Percentiles rank a stretch among this genome's conserved stretches.
phyloP scores from a whole-genome alignment of 1,140 invertebrate species.

The Calliopsis andreniformis region DNA sequence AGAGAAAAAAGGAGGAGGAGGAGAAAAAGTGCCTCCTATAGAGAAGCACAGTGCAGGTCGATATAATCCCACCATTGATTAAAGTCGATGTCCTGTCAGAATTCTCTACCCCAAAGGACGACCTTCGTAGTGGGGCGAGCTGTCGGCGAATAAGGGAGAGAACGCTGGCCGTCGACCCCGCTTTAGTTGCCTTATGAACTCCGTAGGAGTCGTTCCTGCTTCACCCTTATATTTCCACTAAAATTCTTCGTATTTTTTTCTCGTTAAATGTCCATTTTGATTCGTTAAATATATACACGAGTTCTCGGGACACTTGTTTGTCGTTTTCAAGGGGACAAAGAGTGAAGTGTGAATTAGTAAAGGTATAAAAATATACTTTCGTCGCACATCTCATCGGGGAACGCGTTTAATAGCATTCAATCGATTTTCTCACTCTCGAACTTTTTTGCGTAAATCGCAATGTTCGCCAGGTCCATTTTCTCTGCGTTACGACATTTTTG shows the following conservation, averaged over 20 bases:
- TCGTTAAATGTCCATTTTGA: neutral
- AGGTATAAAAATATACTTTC: neutral
- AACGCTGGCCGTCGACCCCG: conserved; percentile 56
- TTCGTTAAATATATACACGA: neutral
- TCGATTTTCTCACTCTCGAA: neutral
- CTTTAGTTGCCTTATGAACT: conserved; percentile 61
- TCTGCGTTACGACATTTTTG: neutral
- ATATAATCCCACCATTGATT: conserved; percentile 59
- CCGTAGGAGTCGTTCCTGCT: conserved; percentile 40
- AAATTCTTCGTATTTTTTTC: neutral
- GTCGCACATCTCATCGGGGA: neutral
- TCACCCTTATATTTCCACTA: conserved; percentile 12
- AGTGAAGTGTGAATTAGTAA: neutral
- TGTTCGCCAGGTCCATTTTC: neutral
- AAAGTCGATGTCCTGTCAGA: conserved; percentile 63
- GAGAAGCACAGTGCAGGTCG: conserved; percentile 18
- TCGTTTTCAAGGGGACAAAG: neutral
- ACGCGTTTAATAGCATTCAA: neutral
- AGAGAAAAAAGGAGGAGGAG: neutral
- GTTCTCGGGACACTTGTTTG: neutral
- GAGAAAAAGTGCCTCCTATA: neutral
- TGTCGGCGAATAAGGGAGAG: conserved; percentile 39
- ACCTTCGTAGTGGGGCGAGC: conserved; percentile 33
- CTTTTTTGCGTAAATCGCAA: neutral
- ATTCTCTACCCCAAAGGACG: conserved; percentile 48